These are phyloP conservation scores for Clepsis dumicolana DNA, from an alignment of 2,888 invertebrate species.

Conservation along the genomic window DNA sequence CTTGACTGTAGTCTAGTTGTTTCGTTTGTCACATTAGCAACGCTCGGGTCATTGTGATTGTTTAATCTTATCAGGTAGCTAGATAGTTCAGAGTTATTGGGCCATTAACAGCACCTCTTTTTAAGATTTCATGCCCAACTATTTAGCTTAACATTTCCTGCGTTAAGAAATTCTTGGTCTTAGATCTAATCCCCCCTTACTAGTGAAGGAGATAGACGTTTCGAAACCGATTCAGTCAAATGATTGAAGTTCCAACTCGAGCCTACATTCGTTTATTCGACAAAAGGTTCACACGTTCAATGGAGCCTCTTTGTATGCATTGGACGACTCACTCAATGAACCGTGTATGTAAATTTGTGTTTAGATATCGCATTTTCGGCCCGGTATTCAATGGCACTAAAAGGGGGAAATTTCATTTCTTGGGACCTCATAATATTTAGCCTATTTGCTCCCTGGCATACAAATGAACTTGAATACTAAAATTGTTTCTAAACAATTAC, in stretches of 20 bases:
- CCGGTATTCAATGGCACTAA: constrained; percentile 41
- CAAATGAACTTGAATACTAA: constrained; percentile 24
- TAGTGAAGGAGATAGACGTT: neutral
- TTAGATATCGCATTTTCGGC: constrained; percentile 43
- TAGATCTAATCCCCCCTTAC: neutral
- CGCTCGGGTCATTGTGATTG: neutral
- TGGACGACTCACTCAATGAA: constrained; percentile 56
- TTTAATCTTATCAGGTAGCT: neutral
- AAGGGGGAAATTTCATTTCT: constrained; percentile 39
- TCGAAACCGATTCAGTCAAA: constrained; percentile 18
- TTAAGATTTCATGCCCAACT: neutral
- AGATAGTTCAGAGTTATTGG: neutral
- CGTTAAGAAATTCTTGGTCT: neutral
- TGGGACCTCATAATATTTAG: constrained; percentile 36
- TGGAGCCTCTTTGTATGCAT: constrained; percentile 57
- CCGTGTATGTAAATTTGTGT: constrained; percentile 52
- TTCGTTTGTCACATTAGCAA: neutral
- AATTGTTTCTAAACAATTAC: constrained; percentile 4
- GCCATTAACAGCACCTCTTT: neutral
- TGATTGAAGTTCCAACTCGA: constrained; percentile 20
- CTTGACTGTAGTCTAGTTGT: neutral
- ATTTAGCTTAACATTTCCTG: neutral
- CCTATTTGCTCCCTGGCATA: constrained; percentile 28
- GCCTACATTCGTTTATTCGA: constrained; percentile 51
- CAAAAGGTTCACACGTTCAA: constrained; percentile 55